A percentile compares a stretch with the other conserved stretches of the same genome.
Evolutionary conservation across 2,888 invertebrate genomes (phyloP).

Genomic region (Stictocephala bisonia): DNA sequence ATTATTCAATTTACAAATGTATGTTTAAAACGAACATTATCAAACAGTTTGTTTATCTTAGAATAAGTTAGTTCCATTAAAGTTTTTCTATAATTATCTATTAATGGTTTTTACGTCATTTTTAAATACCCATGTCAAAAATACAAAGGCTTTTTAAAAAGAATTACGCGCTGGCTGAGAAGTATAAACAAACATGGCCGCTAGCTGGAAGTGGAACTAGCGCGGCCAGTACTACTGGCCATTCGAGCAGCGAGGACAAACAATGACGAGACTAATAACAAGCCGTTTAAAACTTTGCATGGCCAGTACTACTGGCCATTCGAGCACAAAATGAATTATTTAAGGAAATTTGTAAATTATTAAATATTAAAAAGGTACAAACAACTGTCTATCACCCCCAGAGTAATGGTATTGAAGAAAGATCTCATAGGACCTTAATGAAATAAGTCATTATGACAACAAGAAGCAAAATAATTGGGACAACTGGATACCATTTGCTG

Average conservation of each 20-base stretch:
- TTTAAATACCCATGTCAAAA: background rate
- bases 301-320: background rate
- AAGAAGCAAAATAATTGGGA: slow-evolving; percentile 60
- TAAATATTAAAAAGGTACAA: slow-evolving; percentile 8
- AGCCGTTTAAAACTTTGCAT: background rate
- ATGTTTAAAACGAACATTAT: too few species aligned
- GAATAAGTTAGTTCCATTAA: background rate
- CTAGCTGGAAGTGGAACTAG: background rate
- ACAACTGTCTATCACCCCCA: slow-evolving; percentile 60
- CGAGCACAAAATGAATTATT: slow-evolving; percentile 54
- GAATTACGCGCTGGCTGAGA: background rate
- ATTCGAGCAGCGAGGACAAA: background rate
- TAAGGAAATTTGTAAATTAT: slow-evolving; percentile 53
- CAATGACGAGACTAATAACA: background rate
- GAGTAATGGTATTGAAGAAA: slow-evolving; percentile 60
- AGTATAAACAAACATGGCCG: background rate
- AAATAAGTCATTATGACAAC: slow-evolving; percentile 60
- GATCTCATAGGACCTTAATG: slow-evolving; percentile 60
- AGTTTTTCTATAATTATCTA: background rate
- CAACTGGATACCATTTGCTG: slow-evolving; percentile 58
- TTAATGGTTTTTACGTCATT: background rate
- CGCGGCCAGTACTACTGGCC: background rate
- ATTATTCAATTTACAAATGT: too few species aligned
- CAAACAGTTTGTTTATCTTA: too few species aligned
- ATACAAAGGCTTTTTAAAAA: background rate